These are phyloP conservation scores for Pyxicephalus adspersus DNA, from an alignment of 2,113 vertebrate genomes.

Conservation along the genomic window DNA sequence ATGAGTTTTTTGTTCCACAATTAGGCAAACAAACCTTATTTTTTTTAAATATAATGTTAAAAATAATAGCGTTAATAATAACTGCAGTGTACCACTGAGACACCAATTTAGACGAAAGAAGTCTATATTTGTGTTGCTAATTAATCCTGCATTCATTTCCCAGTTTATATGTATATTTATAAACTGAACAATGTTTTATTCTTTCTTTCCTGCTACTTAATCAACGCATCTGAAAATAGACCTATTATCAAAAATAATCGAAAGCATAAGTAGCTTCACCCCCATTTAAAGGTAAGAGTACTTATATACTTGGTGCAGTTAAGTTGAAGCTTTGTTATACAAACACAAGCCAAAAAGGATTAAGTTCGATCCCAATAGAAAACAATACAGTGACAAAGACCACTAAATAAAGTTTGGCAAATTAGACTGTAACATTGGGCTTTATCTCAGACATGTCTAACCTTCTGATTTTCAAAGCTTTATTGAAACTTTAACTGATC, in stretches of 20 bases:
- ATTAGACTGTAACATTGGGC: slow-evolving; percentile 64
- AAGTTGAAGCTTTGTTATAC: slow-evolving; percentile 50
- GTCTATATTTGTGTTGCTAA: slow-evolving; percentile 63
- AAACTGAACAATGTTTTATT: slow-evolving; percentile 62
- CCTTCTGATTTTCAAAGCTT: slow-evolving; percentile 73
- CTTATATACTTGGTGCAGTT: slow-evolving; percentile 68
- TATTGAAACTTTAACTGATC: slow-evolving; percentile 77
- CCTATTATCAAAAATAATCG: slow-evolving; percentile 80
- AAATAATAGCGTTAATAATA: slow-evolving; percentile 27
- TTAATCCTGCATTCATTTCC: slow-evolving; percentile 67
- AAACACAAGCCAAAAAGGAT: slow-evolving; percentile 39
- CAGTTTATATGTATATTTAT: slow-evolving; percentile 61
- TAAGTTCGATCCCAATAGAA: slow-evolving; percentile 16
- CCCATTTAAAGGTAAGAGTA: slow-evolving; percentile 59
- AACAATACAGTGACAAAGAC: slow-evolving; percentile 51
- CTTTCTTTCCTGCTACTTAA: slow-evolving; percentile 70
- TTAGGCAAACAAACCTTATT: background rate
- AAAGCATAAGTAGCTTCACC: slow-evolving; percentile 71
- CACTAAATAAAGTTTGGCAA: slow-evolving; percentile 37
- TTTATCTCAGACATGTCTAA: slow-evolving; percentile 70
- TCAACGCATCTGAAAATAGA: slow-evolving; percentile 65
- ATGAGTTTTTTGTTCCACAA: background rate
- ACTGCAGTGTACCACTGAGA: slow-evolving; percentile 57
- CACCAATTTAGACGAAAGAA: slow-evolving; percentile 59
- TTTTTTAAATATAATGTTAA: background rate